Evolutionary conservation across 2,888 invertebrate genomes (phyloP).

Genomic region (Parnassius apollo): DNA sequence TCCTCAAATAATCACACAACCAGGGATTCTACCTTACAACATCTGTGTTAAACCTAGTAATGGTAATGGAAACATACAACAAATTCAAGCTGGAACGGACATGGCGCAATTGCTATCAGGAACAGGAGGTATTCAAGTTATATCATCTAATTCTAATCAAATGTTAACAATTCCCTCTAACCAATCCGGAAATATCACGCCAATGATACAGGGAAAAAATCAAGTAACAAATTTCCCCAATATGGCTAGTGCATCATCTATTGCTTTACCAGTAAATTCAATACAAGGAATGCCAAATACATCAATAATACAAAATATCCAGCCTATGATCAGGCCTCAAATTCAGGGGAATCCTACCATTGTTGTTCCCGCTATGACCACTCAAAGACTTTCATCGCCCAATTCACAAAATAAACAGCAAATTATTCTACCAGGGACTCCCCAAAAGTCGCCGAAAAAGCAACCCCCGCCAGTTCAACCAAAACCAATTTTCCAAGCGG

Average conservation of each 20-base stretch:
- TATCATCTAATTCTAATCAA: conserved; percentile 77
- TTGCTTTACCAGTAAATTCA: conserved; percentile 72
- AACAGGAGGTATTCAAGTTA: conserved; percentile 74
- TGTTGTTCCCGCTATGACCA: conserved; percentile 70
- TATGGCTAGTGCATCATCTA: conserved; percentile 76
- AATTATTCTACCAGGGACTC: conserved; percentile 62
- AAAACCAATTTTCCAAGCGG: conserved; percentile 73
- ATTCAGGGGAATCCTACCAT: conserved; percentile 74
- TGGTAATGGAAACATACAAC: conserved; percentile 65
- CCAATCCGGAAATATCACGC: conserved; percentile 59
- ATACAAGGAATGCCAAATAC: conserved; percentile 72
- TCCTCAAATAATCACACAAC: conserved; percentile 73
- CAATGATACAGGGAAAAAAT: conserved; percentile 71
- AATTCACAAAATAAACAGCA: conserved; percentile 72
- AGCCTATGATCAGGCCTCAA: conserved; percentile 75
- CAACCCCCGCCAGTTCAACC: conserved; percentile 72
- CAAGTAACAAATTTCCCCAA: conserved; percentile 73
- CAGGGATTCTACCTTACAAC: conserved; percentile 69
- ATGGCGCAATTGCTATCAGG: conserved; percentile 72
- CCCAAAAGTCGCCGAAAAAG: conserved; percentile 76
- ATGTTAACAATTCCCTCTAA: conserved; percentile 71
- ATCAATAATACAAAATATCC: conserved; percentile 75
- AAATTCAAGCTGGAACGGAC: conserved; percentile 66
- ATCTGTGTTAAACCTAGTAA: conserved; percentile 75
- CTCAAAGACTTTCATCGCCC: conserved; percentile 70